Evolutionary conservation across 2,888 invertebrate genomes (phyloP).

Genomic region (Cyclophora albipunctata): DNA sequence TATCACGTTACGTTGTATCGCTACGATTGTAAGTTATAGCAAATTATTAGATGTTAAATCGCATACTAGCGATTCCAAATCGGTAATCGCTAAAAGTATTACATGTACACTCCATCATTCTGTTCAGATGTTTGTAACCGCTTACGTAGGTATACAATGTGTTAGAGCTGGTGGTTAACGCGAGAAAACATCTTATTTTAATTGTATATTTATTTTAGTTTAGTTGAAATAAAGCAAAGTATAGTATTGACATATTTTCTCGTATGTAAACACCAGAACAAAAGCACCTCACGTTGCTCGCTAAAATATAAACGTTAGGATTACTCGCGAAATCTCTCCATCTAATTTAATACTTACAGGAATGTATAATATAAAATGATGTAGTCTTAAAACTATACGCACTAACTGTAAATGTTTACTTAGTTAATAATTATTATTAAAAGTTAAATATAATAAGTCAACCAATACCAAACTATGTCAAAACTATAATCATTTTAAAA

Average conservation of each 20-base stretch:
- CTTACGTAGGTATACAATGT: slow-evolving; percentile 3
- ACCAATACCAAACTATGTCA: slow-evolving; percentile 13
- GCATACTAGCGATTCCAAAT: too few relatives aligned
- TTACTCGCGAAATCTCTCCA: too few relatives aligned
- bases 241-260: background rate
- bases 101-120: too few relatives aligned
- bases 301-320: slow-evolving; percentile 1
- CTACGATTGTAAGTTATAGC: too few relatives aligned
- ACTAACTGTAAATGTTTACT: slow-evolving; percentile 7
- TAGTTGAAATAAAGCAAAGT: too few relatives aligned
- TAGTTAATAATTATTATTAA: slow-evolving; percentile 6
- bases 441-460: slow-evolving; percentile 15
- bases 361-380: slow-evolving; percentile 36
- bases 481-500: background rate
- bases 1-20: too few relatives aligned
- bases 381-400: slow-evolving; percentile 10
- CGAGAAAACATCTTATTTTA: slow-evolving; percentile 1
- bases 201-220: too few relatives aligned
- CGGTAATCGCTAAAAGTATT: too few relatives aligned
- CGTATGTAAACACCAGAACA: slow-evolving; percentile 8
- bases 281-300: slow-evolving; percentile 12
- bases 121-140: too few relatives aligned
- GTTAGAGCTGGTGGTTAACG: slow-evolving; percentile 8
- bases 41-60: too few relatives aligned
- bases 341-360: slow-evolving; percentile 31